Base-by-base conservation (phyloP, 2,888 invertebrate genomes). In the Holacanthella duospinosa region DNA sequence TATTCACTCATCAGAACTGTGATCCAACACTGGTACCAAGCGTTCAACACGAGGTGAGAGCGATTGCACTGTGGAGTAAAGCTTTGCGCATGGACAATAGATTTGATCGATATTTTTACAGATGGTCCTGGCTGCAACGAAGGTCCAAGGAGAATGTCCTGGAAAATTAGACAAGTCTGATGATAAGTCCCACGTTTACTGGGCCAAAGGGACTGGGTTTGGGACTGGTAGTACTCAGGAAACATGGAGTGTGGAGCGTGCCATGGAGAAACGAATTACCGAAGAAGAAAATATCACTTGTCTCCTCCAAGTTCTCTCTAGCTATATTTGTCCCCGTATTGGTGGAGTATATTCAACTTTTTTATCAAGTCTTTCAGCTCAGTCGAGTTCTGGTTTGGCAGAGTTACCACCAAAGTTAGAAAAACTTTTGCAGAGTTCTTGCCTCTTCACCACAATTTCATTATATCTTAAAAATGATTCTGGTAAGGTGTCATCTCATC, bases 141-240 rank as follows among this genome's bases (percentile, higher is more conserved):
- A 68, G 66, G 74, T 68, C 58, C 74, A 55, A 69, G 69, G 71
- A 4, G 73, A 71, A 0, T 66, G 82, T 57, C 63, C 65, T 43
- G 66, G 68, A 4, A 66, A 67, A 28, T 65, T 55, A 12, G 64
- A 63, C 27, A 70, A 82, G 69, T 80, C 81, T 28, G 85, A 87
- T 73, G 85, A 88, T 71, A 87, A 86, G 75, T 84, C 84, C 43
- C 88, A 89, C 75, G 79, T 87, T 70, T 91, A 93, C 78, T 94
- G 93, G 93, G 94, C 93, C 0, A 94, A 95, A 77, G 94, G 94
- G 54, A 95, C 95, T 1, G 95, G 95, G 1, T 95, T 94, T 78
- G 95, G 95, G 58, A 94, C 93, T 0, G 95, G 95, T 27, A 92
- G 92, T 26, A 95, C 93, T 16, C 88, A 90, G 68, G 93, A 93